A percentile compares a stretch with the other conserved stretches of the same genome.
These are phyloP conservation scores for Gnathochromis pfefferi DNA, from an alignment of 2,113 vertebrate species.

Conservation along the genomic window DNA sequence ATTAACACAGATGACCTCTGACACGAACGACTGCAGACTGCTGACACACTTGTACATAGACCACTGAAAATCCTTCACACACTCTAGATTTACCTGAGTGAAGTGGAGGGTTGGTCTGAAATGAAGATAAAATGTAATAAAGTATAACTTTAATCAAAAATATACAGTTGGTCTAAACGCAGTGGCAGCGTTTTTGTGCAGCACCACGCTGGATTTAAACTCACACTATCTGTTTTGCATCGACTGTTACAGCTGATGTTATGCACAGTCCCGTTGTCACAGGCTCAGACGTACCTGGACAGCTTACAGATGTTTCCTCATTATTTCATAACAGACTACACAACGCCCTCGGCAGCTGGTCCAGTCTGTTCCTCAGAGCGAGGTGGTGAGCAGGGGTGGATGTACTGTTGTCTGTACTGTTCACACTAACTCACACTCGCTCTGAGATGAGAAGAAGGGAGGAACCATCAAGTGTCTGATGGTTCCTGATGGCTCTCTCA, in stretches of 20 bases:
- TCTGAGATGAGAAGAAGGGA: not conserved
- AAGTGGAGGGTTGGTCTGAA: not conserved
- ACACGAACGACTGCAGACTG: not conserved
- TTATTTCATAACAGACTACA: not conserved
- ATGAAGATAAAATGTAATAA: not conserved
- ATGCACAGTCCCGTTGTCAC: not conserved
- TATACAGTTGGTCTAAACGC: not conserved
- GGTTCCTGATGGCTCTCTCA: not conserved
- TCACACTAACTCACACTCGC: not conserved
- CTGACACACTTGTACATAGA: not conserved
- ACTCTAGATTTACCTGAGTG: not conserved
- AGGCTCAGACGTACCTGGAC: not conserved
- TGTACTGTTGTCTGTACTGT: not conserved
- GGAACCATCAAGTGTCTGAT: not conserved
- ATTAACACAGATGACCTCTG: not conserved
- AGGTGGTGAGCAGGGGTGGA: fast-evolving
- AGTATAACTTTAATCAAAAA: not conserved
- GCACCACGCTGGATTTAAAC: not conserved
- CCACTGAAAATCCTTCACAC: not conserved
- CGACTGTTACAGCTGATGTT: not conserved
- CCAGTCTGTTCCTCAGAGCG: not conserved
- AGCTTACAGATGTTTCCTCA: not conserved
- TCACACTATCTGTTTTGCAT: not conserved
- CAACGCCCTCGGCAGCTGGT: not conserved
- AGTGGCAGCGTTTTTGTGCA: fast-evolving